Evolutionary conservation across 1,140 invertebrate genomes (phyloP).

Genomic region (Theocolax elegans): DNA sequence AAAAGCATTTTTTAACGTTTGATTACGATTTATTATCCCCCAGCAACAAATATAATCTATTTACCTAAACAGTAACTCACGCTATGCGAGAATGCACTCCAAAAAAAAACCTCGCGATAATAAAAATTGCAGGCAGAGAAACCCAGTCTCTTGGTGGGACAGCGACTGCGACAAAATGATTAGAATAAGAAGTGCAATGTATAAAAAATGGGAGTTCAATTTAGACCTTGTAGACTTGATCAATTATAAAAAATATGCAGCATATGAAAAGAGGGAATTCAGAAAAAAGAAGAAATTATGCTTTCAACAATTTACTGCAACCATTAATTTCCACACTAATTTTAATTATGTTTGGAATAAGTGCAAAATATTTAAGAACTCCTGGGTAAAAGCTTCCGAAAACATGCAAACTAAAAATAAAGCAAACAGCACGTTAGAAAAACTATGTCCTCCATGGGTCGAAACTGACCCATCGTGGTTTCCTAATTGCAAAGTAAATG

Average conservation of each 20-base stretch:
- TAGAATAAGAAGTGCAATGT: neutral
- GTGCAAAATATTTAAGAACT: slow-evolving; percentile 9
- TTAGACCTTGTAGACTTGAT: neutral
- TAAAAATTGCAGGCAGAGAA: neutral
- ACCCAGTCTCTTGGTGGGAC: neutral
- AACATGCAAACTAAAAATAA: neutral
- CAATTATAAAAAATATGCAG: neutral
- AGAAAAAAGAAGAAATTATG: neutral
- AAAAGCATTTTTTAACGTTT: neutral
- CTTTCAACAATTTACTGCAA: neutral
- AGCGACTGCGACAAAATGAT: neutral
- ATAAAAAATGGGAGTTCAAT: neutral
- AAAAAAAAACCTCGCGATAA: neutral
- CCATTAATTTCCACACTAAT: neutral
- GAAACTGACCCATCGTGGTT: neutral
- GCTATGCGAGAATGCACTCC: neutral
- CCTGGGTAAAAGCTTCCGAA: neutral
- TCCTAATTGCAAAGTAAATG: neutral
- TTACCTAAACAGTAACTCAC: neutral
- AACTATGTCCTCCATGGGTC: neutral
- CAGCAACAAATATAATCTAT: neutral
- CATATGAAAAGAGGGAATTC: neutral
- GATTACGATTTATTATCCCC: neutral
- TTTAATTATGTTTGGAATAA: neutral
- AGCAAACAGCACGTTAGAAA: neutral